Conservation (phyloP, 2,113 vertebrate species). For the Forbesichthys papilliferus region DNA sequence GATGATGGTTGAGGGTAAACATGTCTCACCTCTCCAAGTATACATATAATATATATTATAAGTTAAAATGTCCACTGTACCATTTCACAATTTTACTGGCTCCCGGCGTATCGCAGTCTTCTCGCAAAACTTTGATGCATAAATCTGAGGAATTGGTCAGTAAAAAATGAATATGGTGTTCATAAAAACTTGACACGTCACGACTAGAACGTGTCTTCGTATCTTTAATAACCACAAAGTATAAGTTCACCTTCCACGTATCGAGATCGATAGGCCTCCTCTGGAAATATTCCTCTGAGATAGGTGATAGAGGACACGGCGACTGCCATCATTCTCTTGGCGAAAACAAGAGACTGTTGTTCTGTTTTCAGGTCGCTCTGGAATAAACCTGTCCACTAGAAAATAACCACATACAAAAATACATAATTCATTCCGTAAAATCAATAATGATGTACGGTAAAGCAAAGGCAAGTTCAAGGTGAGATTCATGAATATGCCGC, state of each 20-base stretch:
- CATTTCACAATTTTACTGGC: conserved; percentile 91
- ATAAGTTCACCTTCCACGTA: conserved; percentile 87
- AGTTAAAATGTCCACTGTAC: conserved; percentile 62
- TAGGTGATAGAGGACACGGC: conserved; percentile 94
- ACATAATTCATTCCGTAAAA: not conserved
- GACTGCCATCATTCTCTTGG: conserved; percentile 90
- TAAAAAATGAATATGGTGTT: not conserved
- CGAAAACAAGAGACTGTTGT: conserved; percentile 85
- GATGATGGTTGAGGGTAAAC: not conserved
- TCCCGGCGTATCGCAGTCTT: conserved; percentile 84
- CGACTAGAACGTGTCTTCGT: conserved; percentile 1
- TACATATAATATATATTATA: not conserved
- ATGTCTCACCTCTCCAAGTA: not conserved
- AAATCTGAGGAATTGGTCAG: conserved; percentile 75
- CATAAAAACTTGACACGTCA: not conserved
- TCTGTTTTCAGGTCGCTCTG: conserved; percentile 75
- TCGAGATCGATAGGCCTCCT: conserved; percentile 89
- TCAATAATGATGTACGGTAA: not conserved
- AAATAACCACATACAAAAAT: not conserved
- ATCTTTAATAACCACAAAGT: not conserved
- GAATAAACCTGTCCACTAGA: conserved; percentile 69
- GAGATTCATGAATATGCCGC: conserved; percentile 7
- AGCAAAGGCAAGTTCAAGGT: not conserved
- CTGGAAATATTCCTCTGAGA: conserved; percentile 93
- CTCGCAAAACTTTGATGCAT: conserved; percentile 88